Conservation (phyloP, 2,113 vertebrate species). For the Syngnathus typhle region DNA sequence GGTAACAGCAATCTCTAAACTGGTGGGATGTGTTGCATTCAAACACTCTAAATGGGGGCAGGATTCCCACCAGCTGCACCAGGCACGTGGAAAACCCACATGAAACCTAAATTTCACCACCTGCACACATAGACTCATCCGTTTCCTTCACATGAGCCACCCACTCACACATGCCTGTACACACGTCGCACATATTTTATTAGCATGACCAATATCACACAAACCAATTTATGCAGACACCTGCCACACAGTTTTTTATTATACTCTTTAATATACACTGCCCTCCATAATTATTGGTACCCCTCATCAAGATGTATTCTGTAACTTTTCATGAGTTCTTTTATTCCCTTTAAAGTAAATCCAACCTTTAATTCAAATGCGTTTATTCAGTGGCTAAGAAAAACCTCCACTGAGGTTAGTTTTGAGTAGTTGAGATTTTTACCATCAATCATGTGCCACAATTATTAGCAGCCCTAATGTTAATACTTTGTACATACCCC, state of each 20-base stretch:
- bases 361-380: no score
- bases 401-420: no score
- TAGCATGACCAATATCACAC: slow-evolving; percentile 21
- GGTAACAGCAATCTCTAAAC: slow-evolving; percentile 62
- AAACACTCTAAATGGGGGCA: not conserved
- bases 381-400: no score
- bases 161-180: slow-evolving; percentile 30
- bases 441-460: no score
- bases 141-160: slow-evolving; percentile 12
- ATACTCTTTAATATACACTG: not conserved
- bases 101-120: slow-evolving; percentile 28
- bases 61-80: slow-evolving; percentile 40
- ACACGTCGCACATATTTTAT: slow-evolving; percentile 33
- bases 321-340: no score
- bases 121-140: not conserved
- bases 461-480: no score
- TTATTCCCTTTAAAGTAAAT: no score
- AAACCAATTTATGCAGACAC: not conserved
- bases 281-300: no score
- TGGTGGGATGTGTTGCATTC: not conserved
- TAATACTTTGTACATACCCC: no score
- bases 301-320: no score
- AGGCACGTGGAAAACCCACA: slow-evolving; percentile 70
- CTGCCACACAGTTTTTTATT: slow-evolving; percentile 2
- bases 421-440: no score